Evolutionary conservation across 2,113 vertebrate species (phyloP).

Genomic region (Onychostoma macrolepis): DNA sequence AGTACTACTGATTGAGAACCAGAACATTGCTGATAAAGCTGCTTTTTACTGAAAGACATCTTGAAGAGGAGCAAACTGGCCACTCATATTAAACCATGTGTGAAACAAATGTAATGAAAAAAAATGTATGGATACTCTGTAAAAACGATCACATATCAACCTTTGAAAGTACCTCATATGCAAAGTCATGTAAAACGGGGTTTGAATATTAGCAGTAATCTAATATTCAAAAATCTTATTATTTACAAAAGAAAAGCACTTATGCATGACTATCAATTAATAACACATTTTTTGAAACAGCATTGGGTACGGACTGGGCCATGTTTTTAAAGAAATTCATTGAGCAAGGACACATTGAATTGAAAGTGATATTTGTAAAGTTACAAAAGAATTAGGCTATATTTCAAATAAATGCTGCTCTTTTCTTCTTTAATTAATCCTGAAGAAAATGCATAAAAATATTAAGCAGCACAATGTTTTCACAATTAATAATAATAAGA

Average conservation of each 20-base stretch:
- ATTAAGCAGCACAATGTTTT: neutral
- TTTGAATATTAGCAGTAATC: neutral
- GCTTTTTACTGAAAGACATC: neutral
- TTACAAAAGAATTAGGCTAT: neutral
- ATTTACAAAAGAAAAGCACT: constrained; percentile 12
- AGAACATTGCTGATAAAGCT: neutral
- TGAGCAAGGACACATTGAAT: neutral
- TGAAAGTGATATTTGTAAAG: neutral
- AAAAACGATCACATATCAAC: neutral
- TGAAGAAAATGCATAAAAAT: neutral
- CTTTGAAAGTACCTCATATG: neutral
- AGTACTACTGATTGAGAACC: constrained; percentile 14
- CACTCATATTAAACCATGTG: neutral
- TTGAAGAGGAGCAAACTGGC: neutral
- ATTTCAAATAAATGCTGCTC: neutral
- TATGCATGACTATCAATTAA: neutral
- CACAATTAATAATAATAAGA: neutral
- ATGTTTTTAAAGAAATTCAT: neutral
- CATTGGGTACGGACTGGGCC: neutral
- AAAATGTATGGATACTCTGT: neutral
- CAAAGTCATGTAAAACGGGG: neutral
- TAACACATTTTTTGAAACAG: neutral
- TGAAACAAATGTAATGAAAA: neutral
- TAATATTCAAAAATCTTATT: neutral
- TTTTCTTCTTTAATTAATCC: neutral